These are phyloP conservation scores for Idaea aversata DNA, from an alignment of 2,888 invertebrate species.

Conservation along the genomic window DNA sequence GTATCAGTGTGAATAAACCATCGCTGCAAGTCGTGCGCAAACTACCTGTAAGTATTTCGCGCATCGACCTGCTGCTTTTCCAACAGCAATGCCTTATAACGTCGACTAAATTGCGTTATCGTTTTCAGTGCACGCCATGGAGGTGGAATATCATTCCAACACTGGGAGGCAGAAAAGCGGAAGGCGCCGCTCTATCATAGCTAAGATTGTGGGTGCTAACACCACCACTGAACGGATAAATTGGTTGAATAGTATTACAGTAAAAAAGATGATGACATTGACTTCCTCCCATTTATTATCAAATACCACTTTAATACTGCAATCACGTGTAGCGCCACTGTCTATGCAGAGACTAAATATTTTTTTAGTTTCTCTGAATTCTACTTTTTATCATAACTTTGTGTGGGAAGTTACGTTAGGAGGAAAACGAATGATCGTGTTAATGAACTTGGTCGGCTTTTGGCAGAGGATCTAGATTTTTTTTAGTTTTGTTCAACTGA, in stretches of 20 bases:
- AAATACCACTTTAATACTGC: background rate
- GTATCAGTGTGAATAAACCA: no score
- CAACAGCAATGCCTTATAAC: no score
- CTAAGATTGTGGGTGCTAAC: no score
- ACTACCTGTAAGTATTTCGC: no score
- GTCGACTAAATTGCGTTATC: no score
- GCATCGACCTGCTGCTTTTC: no score
- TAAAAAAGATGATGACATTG: constrained; percentile 8
- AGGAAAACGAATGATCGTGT: background rate
- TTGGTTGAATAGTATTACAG: background rate
- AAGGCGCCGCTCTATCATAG: no score
- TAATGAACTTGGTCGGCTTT: background rate
- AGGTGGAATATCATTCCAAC: no score
- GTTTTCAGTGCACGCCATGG: no score
- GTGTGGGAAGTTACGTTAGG: background rate
- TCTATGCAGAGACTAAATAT: background rate
- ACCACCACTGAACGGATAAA: no score
- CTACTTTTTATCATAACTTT: background rate
- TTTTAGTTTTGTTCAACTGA: background rate
- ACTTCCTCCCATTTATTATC: constrained; percentile 11
- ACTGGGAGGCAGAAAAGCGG: no score
- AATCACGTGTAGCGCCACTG: background rate
- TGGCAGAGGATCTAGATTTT: background rate
- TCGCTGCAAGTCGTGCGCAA: no score
- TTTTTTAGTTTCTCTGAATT: background rate